Conservation (phyloP, 2,888 invertebrate species). For the Troglohyphantes excavatus region DNA sequence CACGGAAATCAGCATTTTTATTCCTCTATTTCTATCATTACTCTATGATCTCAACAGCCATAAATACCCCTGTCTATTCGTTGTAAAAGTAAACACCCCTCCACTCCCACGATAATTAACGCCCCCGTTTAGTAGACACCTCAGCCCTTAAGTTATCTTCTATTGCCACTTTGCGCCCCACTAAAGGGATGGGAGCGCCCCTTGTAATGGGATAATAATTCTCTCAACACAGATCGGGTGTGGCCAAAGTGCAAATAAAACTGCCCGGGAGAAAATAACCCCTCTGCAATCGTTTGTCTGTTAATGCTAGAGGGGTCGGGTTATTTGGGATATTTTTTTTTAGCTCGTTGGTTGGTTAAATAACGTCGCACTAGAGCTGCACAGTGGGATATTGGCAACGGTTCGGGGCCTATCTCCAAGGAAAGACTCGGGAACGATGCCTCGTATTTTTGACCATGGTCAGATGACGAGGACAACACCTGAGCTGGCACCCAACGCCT, state of each 20-base stretch:
- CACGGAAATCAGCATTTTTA: no score
- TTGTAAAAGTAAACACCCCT: slow-evolving; percentile 28
- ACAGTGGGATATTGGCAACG: no score
- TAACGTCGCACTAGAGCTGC: no score
- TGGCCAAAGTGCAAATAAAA: background rate
- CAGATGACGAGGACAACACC: no score
- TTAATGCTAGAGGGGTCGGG: background rate
- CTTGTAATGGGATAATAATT: slow-evolving; percentile 61
- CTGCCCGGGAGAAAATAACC: background rate
- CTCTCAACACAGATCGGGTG: slow-evolving; percentile 34
- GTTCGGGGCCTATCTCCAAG: no score
- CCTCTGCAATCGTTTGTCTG: background rate
- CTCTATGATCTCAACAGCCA: no score
- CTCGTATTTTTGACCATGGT: no score
- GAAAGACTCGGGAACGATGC: no score
- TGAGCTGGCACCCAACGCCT: no score
- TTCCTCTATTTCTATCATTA: no score
- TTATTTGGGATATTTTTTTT: background rate
- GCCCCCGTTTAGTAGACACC: background rate
- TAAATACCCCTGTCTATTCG: background rate
- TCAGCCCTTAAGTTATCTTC: slow-evolving; percentile 1
- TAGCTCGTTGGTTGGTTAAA: no score
- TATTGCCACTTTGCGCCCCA: slow-evolving; percentile 14
- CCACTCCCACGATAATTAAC: slow-evolving; percentile 28
- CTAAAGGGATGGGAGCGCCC: slow-evolving; percentile 26